Base-by-base conservation (phyloP, 2,113 vertebrate species). In the Eonycteris spelaea region DNA sequence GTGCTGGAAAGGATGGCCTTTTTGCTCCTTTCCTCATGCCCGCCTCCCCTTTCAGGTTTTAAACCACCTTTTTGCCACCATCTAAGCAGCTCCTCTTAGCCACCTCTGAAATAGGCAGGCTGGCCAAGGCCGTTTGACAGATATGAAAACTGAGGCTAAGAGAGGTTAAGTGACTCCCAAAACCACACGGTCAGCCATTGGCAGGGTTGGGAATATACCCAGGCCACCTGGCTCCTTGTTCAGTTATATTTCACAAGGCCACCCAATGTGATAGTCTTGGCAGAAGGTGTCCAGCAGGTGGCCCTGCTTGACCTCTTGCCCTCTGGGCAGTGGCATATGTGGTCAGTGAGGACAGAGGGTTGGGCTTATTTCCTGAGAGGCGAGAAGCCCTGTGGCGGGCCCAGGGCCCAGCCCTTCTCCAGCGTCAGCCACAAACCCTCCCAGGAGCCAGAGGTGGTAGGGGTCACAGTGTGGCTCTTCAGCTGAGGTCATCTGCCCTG, bases 291-390 rank as follows among this genome's bases (percentile, higher is more conserved):
- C 75, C 2, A 0, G 48, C 51, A 1, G 7, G 57, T 84, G 74
- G 84, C 19, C 75, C 63, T 1, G 9, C 53, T 57, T 79, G 94
- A 65, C 83, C 79, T 45, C 80, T 21, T 4, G 68, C 90, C 93
- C 71, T 73, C 43, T 67, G 86, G 82, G 45, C 79, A 16, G 77
- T 82, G 63, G 43, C 8, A 3, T 40, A 43, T 67, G 59, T 73
- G 80, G 92, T 73, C 71, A 67, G 65, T 48, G 87, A 90, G 77
- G 33, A 2, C 74, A 78, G 89, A 68, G 78, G 43, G 57, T 18
- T 48, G 88, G 94, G 77, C 79, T 95, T 83, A 77, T 75, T 40
- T 93, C 80, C 79, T 71, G 55, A 83, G 92, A 95, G 55, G 71
- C 0, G 6, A 85, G 85, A 83, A 73, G 84, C 22, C 4, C 40